Evolutionary conservation across 2,797 vertebrate species (phyloP), one percentile per base, ranked within the genome.

Genomic region (Pseudochirops corinnae): DNA sequence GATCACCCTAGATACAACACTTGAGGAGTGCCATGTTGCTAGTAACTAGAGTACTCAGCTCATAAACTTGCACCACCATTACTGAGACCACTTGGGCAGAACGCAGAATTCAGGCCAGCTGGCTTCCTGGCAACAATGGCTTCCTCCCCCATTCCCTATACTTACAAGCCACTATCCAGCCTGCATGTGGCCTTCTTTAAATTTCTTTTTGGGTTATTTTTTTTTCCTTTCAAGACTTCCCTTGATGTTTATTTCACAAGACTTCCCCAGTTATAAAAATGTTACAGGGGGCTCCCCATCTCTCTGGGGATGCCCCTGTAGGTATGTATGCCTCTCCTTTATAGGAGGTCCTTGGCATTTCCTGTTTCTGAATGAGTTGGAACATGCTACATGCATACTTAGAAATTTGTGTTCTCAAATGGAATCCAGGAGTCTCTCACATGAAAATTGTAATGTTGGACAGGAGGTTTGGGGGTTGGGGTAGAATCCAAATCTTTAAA

Each of bases 391-490:
- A 87, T 18, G 16, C 39, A 26, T 87, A 26, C 21, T 87, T 50
- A 87, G 31, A 67, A 90, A 93, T 46, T 90, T 93, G 74, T 94
- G 92, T 55, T 93, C 93, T 96, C 62, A 97, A 93, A 97, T 55
- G 90, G 53, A 33, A 97, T 95, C 53, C 93, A 94, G 91, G 95
- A 96, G 94, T 91, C 96, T 33, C 46, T 1, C 12, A 46, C 31
- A 93, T 91, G 92, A 56, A 96, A 94, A 95, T 95, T 92, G 82
- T 14, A 95, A 95, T 94, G 55, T 53, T 87, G 93, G 96, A 91
- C 93, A 95, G 92, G 46, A 56, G 5, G 26, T 2, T 28, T 52
- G 18, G n/a, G 74, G 39, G 12, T 14, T 31, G 6, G 74, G 21
- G 39, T 33, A 13, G 62, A 5, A 10, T 46, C n/a, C 74, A 46